These are phyloP conservation scores for Hydrochoerus hydrochaeris DNA, from an alignment of 2,113 vertebrate species.

Conservation along the genomic window DNA sequence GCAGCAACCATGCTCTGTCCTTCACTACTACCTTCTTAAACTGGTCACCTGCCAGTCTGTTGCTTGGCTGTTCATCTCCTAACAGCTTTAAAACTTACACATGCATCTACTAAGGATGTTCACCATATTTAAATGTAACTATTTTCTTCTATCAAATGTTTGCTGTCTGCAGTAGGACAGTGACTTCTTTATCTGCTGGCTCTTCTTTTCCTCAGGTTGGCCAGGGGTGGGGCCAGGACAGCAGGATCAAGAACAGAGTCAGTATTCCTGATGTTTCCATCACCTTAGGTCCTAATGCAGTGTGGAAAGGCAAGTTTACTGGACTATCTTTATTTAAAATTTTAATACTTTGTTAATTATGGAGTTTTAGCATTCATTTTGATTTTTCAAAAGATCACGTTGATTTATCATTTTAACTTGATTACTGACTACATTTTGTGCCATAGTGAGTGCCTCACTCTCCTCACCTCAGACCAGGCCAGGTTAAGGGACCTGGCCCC, in stretches of 20 bases:
- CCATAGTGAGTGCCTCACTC: neutral
- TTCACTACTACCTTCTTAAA: neutral
- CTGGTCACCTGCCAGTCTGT: neutral
- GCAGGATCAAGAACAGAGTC: neutral
- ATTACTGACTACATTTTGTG: neutral
- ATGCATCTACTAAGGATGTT: neutral
- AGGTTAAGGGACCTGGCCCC: accelerated
- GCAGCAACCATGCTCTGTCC: accelerated
- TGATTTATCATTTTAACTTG: neutral
- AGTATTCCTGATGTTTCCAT: neutral
- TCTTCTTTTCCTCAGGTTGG: neutral
- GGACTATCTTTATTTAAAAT: neutral
- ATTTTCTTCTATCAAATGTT: neutral
- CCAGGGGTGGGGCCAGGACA: neutral
- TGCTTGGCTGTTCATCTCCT: neutral
- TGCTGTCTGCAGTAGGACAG: neutral
- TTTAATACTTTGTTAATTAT: neutral
- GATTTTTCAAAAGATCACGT: neutral
- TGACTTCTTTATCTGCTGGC: neutral
- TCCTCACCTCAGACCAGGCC: too few species aligned
- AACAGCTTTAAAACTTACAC: neutral
- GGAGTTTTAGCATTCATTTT: neutral
- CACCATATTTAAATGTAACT: neutral
- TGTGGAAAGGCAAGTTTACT: accelerated
- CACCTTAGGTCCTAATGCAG: neutral